Base-by-base conservation (phyloP, 2,113 vertebrate species). In the Accipiter virgatus region DNA sequence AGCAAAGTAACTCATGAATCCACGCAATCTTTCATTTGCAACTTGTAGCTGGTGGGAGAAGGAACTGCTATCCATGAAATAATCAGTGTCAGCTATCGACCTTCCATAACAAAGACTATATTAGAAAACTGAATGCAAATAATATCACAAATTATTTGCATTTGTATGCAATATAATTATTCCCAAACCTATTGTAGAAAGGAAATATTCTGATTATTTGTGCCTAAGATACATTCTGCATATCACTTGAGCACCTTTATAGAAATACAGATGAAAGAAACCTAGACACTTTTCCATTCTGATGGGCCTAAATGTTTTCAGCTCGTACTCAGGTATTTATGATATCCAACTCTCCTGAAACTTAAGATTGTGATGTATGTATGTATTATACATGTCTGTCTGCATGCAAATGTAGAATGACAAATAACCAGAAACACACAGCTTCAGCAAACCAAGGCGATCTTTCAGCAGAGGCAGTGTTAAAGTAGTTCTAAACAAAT, bases 391-490 rank as follows among this genome's bases (percentile, higher is more conserved):
- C 48, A 71, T 23, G 16, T 81, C 55, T 74, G 42, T 53, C 85
- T 75, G 91, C 47, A 77, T 61, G 83, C 80, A 97, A 93, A 97
- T 47, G 40, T 70, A 23, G 63, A 97, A 95, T 63, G 94, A 92
- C 11, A 67, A 96, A 88, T 67, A 90, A 88, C 68, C 84, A 93
- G 87, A 81, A 95, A 95, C 48, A 94, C 18, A 50, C 26, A 42
- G 94, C 63, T 96, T 87, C 86, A 94, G 88, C 55, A 94, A 88
- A 73, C 36, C 88, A 91, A 95, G 77, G 86, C n/a, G 42, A 97
- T 91, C 78, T 90, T 95, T 95, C 90, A 96, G 96, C 88, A 97
- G 78, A 97, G 72, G 86, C n/a, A 26, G 85, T 73, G 70, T 72
- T 70, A 71, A 81, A 95, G 93, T 29, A 84, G 50, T 78, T 95